These are phyloP conservation scores for Macaria notata DNA, from an alignment of 2,888 invertebrate species.

Conservation along the genomic window DNA sequence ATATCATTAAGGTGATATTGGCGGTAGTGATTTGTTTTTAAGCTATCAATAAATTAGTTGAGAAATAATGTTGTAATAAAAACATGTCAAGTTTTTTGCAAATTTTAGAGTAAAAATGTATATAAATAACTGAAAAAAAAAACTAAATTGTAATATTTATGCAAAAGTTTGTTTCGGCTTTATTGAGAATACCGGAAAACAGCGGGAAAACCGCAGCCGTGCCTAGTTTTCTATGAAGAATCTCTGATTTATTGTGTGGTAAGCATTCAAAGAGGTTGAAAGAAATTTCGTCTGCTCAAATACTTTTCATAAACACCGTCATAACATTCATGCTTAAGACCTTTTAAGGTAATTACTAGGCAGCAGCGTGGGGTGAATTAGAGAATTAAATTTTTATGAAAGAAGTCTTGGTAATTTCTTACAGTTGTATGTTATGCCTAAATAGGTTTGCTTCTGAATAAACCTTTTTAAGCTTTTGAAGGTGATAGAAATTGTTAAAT, in stretches of 20 bases:
- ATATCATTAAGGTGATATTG: too few species aligned
- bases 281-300: constrained; percentile 64
- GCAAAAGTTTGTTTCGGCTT: too few species aligned
- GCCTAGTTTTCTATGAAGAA: constrained; percentile 36
- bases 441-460: too few species aligned
- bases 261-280: constrained; percentile 61
- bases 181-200: neutral
- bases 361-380: constrained; percentile 67
- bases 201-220: neutral
- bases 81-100: too few species aligned
- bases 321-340: constrained; percentile 80
- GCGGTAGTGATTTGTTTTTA: too few species aligned
- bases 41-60: too few species aligned
- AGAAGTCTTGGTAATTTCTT: constrained; percentile 72
- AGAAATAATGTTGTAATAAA: too few species aligned
- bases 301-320: constrained; percentile 80
- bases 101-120: too few species aligned
- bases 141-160: too few species aligned
- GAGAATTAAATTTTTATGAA: constrained; percentile 75
- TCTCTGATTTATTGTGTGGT: constrained; percentile 69
- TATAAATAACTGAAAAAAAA: too few species aligned
- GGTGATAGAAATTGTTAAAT: too few species aligned
- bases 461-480: too few species aligned
- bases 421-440: constrained; percentile 39
- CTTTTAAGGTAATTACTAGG: constrained; percentile 78